Evolutionary conservation across 2,797 vertebrate genomes (phyloP).

Genomic region (Eremophila alpestris): DNA sequence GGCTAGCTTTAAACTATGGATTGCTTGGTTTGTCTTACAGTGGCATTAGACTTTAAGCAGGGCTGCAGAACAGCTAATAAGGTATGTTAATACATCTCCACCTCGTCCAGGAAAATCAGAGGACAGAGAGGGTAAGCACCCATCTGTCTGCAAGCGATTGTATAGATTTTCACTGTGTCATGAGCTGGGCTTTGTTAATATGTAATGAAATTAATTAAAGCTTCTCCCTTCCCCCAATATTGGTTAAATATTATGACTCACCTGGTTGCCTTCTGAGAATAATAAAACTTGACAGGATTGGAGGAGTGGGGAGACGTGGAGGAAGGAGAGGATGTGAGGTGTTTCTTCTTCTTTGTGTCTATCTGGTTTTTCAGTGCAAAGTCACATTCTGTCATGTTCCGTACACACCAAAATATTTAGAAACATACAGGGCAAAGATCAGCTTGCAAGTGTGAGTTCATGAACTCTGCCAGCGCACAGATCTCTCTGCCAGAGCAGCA

Average conservation of each 20-base stretch:
- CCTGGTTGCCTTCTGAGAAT: conserved; percentile 22
- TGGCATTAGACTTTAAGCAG: neutral
- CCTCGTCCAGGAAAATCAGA: neutral
- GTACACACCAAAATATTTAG: conserved; percentile 23
- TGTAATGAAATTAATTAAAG: conserved; percentile 56
- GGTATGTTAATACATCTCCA: neutral
- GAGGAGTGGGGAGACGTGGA: neutral
- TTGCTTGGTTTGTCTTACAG: neutral
- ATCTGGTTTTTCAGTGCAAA: conserved; percentile 19
- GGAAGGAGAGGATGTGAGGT: neutral
- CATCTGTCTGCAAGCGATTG: conserved; percentile 19
- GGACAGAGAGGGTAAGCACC: conserved; percentile 21
- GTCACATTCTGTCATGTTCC: conserved; percentile 25
- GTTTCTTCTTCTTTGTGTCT: neutral
- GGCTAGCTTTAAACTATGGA: neutral
- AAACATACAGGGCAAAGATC: conserved; percentile 37
- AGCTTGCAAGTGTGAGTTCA: conserved; percentile 7
- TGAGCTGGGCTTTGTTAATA: neutral
- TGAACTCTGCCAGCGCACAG: neutral
- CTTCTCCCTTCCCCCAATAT: neutral
- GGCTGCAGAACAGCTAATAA: neutral
- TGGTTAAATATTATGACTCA: conserved; percentile 32
- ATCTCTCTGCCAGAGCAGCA: conserved; percentile 28
- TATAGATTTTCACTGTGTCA: conserved; percentile 4
- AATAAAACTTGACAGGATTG: conserved; percentile 26